A percentile compares a stretch with the other conserved stretches of the same genome.
phyloP scores from a whole-genome alignment of 2,797 vertebrate genomes.

The Garrulus glandarius region DNA sequence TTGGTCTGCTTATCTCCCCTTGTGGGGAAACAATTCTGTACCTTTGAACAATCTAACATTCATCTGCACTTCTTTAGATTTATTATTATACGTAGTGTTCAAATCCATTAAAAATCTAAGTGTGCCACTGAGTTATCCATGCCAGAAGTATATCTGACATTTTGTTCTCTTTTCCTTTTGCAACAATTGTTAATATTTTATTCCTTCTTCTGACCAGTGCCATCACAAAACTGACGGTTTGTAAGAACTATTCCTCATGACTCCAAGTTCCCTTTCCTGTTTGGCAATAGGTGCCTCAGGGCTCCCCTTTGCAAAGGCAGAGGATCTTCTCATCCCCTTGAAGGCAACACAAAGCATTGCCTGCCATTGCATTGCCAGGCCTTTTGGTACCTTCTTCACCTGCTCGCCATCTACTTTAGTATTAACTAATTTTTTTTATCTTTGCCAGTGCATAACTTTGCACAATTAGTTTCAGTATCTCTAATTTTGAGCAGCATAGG shows the following conservation, averaged over 20 bases:
- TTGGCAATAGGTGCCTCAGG: not conserved
- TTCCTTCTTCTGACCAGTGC: not conserved
- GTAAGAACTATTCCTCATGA: not conserved
- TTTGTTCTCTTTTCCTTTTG: not conserved
- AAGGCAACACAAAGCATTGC: not conserved
- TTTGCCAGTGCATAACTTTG: not conserved
- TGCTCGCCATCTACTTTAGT: not conserved
- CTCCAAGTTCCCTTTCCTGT: not conserved
- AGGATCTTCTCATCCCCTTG: not conserved
- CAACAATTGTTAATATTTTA: not conserved
- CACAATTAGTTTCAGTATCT: not conserved
- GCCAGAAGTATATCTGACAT: not conserved
- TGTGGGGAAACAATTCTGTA: not conserved
- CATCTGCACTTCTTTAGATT: not conserved
- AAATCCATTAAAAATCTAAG: not conserved
- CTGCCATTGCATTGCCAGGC: not conserved
- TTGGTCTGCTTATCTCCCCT: not conserved
- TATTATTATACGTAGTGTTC: not conserved
- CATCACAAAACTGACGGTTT: not conserved
- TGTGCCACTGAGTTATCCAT: not conserved
- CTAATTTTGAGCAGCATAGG: not conserved
- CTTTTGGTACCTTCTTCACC: not conserved
- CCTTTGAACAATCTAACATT: not conserved
- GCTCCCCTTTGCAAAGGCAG: not conserved
- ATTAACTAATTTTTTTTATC: not conserved